Conservation (phyloP, 2,888 invertebrate genomes). For the Pseudolycoriella hygida region DNA sequence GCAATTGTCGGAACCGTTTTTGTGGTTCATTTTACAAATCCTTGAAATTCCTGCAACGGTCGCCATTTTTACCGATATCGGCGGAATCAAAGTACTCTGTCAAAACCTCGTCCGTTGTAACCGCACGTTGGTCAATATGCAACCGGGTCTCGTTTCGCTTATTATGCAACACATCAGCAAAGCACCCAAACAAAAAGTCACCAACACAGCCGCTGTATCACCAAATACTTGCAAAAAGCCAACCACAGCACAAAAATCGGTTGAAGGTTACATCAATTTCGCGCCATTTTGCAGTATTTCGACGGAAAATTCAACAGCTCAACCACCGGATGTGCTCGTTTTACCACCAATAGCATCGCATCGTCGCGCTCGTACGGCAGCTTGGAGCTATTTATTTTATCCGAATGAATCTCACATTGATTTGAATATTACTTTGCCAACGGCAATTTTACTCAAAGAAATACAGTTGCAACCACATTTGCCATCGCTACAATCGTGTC, state of each 20-base stretch:
- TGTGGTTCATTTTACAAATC: conserved; percentile 66
- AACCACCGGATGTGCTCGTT: conserved; percentile 76
- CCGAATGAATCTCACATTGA: conserved; percentile 80
- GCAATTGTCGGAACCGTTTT: conserved; percentile 67
- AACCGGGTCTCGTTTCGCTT: conserved; percentile 40
- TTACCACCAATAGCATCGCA: conserved; percentile 63
- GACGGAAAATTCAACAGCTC: conserved; percentile 69
- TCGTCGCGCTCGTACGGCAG: conserved; percentile 69
- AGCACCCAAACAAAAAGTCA: conserved; percentile 15
- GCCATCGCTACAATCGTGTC: conserved; percentile 70
- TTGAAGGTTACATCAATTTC: conserved; percentile 73
- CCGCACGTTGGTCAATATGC: conserved; percentile 49
- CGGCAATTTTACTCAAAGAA: conserved; percentile 73
- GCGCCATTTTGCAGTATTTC: conserved; percentile 71
- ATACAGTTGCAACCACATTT: conserved; percentile 75
- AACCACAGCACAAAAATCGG: conserved; percentile 31
- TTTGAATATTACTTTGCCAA: conserved; percentile 69
- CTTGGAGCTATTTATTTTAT: conserved; percentile 95
- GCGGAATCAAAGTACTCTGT: conserved; percentile 57
- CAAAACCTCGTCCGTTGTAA: conserved; percentile 60
- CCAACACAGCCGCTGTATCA: not conserved
- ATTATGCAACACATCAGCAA: conserved; percentile 46
- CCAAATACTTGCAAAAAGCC: conserved; percentile 11
- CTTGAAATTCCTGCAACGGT: conserved; percentile 61
- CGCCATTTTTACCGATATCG: conserved; percentile 55